phyloP scores from a whole-genome alignment of 2,113 vertebrate genomes.

The Xiphias gladius region DNA sequence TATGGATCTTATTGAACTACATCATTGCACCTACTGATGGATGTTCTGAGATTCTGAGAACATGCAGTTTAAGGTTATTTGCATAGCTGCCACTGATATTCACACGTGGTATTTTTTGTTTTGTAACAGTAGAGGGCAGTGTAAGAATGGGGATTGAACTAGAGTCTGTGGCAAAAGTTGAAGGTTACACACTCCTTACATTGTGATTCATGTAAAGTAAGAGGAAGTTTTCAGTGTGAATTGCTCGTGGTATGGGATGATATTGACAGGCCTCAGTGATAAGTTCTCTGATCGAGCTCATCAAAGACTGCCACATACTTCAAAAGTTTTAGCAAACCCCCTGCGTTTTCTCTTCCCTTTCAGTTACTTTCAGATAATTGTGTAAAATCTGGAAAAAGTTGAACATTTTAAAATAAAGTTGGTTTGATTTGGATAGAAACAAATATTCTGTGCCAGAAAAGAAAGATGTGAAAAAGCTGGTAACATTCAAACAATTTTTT shows the following conservation, averaged over 20 bases:
- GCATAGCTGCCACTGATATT: background rate
- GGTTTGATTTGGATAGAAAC: background rate
- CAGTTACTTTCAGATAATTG: background rate
- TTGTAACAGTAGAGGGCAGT: constrained; percentile 73
- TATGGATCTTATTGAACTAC: background rate
- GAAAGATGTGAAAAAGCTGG: background rate
- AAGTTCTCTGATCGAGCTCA: background rate
- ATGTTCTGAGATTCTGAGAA: background rate
- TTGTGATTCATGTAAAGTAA: background rate
- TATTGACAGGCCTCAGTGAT: background rate
- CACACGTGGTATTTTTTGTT: background rate
- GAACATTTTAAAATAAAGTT: background rate
- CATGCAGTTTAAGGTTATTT: background rate
- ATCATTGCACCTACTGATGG: background rate
- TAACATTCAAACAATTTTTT: background rate
- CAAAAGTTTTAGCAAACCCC: background rate
- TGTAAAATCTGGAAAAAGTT: background rate
- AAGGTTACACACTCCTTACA: background rate
- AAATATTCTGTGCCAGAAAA: background rate
- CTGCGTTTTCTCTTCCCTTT: background rate
- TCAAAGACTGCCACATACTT: background rate
- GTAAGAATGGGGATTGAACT: constrained; percentile 24
- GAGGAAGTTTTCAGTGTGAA: background rate
- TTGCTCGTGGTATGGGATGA: background rate
- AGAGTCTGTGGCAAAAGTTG: background rate